Base-by-base conservation (phyloP, 2,888 invertebrate genomes). In the Pogonocherus hispidulus region DNA sequence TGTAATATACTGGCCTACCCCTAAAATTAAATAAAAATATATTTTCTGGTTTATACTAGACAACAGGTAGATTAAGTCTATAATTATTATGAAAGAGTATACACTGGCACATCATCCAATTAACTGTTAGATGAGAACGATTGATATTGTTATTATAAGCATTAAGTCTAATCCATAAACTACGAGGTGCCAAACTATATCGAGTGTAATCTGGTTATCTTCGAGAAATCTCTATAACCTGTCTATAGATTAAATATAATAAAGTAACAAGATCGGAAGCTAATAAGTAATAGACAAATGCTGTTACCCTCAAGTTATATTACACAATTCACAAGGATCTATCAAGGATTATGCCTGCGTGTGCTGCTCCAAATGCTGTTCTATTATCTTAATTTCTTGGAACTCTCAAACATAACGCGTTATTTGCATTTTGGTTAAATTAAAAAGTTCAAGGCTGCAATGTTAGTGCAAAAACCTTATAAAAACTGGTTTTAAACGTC, bases 401-500 rank as follows among this genome's bases (percentile, higher is more conserved):
- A 65, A 46, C 9, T 27, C 46, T 16, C 27, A 55, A 22, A 44
- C 19, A 46, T 54, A 37, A 47, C 32, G 23, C 16, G 6, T 52
- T 18, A 63, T 63, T 63, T 52, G 51, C 52, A 52, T 27, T 44
- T 16, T 14, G 32, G 20, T 20, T 14, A 37, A 63, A 19, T 52
- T 35, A 16, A 63, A 63, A 52, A 51, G 54, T 52, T 63, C 63
- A 51, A 63, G 59, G 59, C 47, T 46, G 32, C 20, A 41, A 41
- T 11, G 23, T 32, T 49, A 59, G 59, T 47, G 41, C 47, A 49
- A 59, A 59, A 59, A 46, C 59, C 59, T 47, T 47, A 47, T 35
- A 47, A 59, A 41, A 59, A 59, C 59, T 59, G 59, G 59, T 59
- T 59, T 57, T 59, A 14, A 19, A 41, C 37, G 14, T 37, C 18